Conservation (phyloP, 1,140 invertebrate species). For the Drosophila subobscura region DNA sequence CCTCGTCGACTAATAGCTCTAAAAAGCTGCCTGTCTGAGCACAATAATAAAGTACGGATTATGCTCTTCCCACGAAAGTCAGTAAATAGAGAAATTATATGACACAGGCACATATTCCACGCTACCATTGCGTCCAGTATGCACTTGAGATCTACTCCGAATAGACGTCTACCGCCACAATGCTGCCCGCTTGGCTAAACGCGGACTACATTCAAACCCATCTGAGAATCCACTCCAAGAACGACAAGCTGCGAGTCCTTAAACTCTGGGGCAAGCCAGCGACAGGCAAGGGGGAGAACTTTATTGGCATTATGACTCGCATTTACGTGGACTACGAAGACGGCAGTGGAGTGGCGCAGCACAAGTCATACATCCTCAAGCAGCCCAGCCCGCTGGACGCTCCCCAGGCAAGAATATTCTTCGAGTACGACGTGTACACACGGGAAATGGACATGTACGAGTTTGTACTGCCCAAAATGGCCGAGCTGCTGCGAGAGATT, state of each 20-base stretch:
- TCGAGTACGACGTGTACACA: constrained; percentile 48
- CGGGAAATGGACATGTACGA: constrained; percentile 74
- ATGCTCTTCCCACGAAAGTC: too few relatives aligned
- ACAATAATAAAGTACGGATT: too few relatives aligned
- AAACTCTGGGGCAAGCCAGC: constrained; percentile 50
- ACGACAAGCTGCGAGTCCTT: constrained; percentile 47
- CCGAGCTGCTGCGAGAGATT: constrained; percentile 36
- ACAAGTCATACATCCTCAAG: constrained; percentile 53
- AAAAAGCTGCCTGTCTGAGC: too few relatives aligned
- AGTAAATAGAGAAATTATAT: too few relatives aligned
- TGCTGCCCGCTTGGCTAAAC: constrained; percentile 60
- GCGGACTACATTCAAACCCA: constrained; percentile 59
- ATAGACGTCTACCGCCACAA: not conserved
- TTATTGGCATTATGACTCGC: constrained; percentile 62
- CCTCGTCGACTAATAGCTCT: too few relatives aligned
- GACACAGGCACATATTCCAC: too few relatives aligned
- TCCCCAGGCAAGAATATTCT: constrained; percentile 43
- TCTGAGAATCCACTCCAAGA: constrained; percentile 39
- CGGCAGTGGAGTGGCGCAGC: not conserved
- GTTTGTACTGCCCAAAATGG: constrained; percentile 59
- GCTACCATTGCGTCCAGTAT: too few relatives aligned
- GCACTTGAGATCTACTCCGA: too few relatives aligned
- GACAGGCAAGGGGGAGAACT: constrained; percentile 69
- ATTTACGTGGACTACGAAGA: constrained; percentile 52
- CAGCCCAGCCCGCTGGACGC: constrained; percentile 37